Percentiles rank a stretch among this genome's conserved stretches.
Evolutionary conservation across 2,888 invertebrate genomes (phyloP).

Genomic region (Andrena fulva): DNA sequence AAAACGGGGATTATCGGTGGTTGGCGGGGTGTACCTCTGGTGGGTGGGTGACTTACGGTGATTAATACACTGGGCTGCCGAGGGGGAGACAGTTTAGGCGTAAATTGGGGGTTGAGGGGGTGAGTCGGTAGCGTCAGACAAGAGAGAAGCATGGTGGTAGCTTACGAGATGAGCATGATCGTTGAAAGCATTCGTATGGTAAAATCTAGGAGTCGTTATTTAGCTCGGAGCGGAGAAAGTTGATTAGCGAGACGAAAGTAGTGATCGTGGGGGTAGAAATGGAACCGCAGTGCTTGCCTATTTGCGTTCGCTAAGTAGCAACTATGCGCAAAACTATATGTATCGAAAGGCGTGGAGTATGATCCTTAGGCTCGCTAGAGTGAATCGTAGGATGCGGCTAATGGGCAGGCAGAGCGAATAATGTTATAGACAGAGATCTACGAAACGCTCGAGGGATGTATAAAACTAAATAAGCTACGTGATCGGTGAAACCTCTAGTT

Average conservation of each 20-base stretch:
- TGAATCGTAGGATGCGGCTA: conserved; percentile 37
- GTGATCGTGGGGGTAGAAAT: not conserved
- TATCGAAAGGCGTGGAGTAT: not conserved
- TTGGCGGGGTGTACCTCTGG: not conserved
- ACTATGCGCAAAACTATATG: conserved; percentile 15
- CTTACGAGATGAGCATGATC: not conserved
- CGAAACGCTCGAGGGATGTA: not conserved
- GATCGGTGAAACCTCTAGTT: conserved; percentile 3
- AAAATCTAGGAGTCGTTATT: not conserved
- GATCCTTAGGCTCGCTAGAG: conserved; percentile 18
- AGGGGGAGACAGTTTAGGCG: not conserved
- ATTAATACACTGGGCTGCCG: not conserved
- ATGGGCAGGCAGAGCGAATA: conserved; percentile 31
- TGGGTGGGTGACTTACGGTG: not conserved
- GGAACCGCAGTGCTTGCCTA: not conserved
- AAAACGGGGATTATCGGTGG: not conserved
- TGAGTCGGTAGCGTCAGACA: not conserved
- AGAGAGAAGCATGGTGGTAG: not conserved
- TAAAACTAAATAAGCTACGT: conserved; percentile 10
- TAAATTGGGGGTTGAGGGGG: not conserved
- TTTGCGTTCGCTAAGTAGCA: conserved; percentile 24
- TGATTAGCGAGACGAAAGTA: conserved; percentile 6
- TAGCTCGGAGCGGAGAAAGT: not conserved
- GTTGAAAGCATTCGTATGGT: not conserved
- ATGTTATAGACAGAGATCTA: not conserved